Percentiles rank a stretch among this genome's conserved stretches.
Evolutionary conservation across 2,888 invertebrate species (phyloP).

Genomic region (Sycophila texana): DNA sequence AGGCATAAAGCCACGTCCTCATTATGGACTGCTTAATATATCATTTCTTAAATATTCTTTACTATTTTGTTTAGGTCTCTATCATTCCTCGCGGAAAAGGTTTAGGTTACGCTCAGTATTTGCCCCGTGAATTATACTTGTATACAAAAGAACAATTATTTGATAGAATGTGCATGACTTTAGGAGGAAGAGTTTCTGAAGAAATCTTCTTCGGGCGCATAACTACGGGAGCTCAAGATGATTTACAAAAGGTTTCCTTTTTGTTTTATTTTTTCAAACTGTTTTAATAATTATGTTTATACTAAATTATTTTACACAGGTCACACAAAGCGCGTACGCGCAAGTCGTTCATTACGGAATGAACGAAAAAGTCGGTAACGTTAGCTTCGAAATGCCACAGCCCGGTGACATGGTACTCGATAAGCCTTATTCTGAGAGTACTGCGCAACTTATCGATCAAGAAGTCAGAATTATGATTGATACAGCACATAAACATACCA

Average conservation of each 20-base stretch:
- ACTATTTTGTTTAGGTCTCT: conserved; percentile 81
- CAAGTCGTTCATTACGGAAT: conserved; percentile 99
- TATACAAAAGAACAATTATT: conserved; percentile 97
- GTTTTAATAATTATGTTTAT: neutral
- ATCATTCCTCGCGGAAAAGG: conserved; percentile 99
- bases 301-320: conserved; percentile 59
- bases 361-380: conserved; percentile 97
- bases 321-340: conserved; percentile 96
- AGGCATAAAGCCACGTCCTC: too few species aligned
- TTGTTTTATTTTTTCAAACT: neutral
- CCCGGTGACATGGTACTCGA: conserved; percentile 94
- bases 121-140: conserved; percentile 98
- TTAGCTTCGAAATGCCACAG: conserved; percentile 96
- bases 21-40: neutral
- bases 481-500: conserved; percentile 88
- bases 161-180: conserved; percentile 99
- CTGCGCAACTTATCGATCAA: conserved; percentile 95
- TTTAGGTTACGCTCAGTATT: conserved; percentile 98
- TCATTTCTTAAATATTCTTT: conserved; percentile 14
- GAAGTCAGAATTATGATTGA: conserved; percentile 91
- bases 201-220: conserved; percentile 97
- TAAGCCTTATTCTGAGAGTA: conserved; percentile 98
- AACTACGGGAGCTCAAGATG: conserved; percentile 99
- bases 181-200: conserved; percentile 98
- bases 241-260: conserved; percentile 87